These are phyloP conservation scores for Anser brachyrhynchus DNA, from an alignment of 2,113 vertebrate species.

Conservation along the genomic window DNA sequence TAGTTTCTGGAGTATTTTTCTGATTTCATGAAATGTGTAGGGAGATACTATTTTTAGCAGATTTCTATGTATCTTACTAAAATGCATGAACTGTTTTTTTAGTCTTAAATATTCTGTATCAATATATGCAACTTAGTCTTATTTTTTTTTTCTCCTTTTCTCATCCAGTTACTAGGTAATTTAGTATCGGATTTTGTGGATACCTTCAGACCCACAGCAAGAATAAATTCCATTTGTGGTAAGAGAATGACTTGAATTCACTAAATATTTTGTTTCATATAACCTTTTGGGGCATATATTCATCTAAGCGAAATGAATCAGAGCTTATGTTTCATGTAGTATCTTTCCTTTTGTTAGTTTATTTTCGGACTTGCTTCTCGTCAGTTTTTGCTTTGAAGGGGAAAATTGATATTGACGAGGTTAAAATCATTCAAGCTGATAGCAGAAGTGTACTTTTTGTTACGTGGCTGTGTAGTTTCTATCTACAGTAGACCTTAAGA, in stretches of 20 bases:
- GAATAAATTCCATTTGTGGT: conserved; percentile 99
- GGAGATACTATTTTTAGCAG: background rate
- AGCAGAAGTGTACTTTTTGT: background rate
- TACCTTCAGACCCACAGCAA: conserved; percentile 96
- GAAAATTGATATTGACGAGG: background rate
- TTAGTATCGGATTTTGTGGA: conserved; percentile 97
- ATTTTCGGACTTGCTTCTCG: background rate
- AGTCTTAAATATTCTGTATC: background rate
- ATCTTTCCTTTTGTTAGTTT: background rate
- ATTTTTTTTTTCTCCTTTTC: background rate
- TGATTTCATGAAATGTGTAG: background rate
- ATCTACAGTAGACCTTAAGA: background rate
- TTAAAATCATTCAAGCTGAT: background rate
- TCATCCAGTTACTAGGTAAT: conserved; percentile 90
- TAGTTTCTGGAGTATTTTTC: background rate
- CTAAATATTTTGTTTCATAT: background rate
- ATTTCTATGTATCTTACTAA: background rate
- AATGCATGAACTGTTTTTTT: background rate
- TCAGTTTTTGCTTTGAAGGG: background rate
- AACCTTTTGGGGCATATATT: background rate
- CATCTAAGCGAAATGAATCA: background rate
- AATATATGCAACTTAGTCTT: background rate
- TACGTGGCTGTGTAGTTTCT: background rate
- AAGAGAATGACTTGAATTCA: conserved; percentile 59
- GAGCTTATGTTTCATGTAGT: background rate